Base-by-base conservation (phyloP, 1,140 invertebrate species). In the Diplogasteroides magnus region DNA sequence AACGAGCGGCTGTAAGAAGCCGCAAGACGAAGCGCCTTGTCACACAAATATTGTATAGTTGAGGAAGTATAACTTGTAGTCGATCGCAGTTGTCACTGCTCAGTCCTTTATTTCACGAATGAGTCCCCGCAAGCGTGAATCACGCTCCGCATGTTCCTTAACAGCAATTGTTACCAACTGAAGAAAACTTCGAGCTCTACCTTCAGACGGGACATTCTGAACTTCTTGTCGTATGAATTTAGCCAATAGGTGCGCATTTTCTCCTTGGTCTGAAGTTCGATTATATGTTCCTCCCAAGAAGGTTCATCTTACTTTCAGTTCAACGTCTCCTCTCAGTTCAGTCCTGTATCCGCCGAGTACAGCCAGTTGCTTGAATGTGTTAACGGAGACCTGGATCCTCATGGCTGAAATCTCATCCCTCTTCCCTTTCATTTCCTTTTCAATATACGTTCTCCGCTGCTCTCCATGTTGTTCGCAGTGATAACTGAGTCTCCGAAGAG, bases 401-500 rank as follows among this genome's bases (percentile, higher is more conserved):
- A 64, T 65, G 3, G 72, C 71, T 72, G 48, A 62, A 72, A 69
- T n/a, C n/a, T n/a, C n/a, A n/a, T n/a, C n/a, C n/a, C n/a, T n/a
- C n/a, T n/a, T n/a, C n/a, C n/a, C n/a, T n/a, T n/a, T n/a, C n/a
- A 27, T 14, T 23, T n/a, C 23, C 27, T 64, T n/a, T 29, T 31
- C 23, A 6, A 19, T 66, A 58, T 55, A 72, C 71, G 72, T 48
- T 71, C 64, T 63, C 72, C 72, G 31, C 61, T 66, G 26, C 69
- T 72, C 23, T 74, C 73, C 74, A 75, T 75, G 2, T 56, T 58
- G 19, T 55, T 60, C 1, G 84, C 84, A 37, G 82, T 83, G 68
- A 84, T 85, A 0, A 85, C 84, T 1, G 91, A 91, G 79, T 93
- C 91, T 0, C 91, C 91, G 89, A 86, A 86, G 37, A 86, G 80